phyloP scores from a whole-genome alignment of 1,140 invertebrate species.

The Orius insidiosus region DNA sequence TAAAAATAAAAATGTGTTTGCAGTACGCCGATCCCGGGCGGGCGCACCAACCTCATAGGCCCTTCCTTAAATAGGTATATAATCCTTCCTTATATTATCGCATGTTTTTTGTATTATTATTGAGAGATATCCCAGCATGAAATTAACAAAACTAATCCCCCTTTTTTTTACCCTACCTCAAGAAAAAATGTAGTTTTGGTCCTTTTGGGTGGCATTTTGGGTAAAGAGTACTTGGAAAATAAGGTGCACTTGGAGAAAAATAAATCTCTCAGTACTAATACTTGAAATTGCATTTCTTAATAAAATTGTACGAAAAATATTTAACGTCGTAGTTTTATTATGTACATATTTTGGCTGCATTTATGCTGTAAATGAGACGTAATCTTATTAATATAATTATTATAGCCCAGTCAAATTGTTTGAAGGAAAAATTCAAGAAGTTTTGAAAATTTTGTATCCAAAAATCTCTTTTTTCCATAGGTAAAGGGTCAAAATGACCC shows the following conservation, averaged over 20 bases:
- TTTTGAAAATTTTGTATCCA: no score
- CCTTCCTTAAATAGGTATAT: slow-evolving; percentile 10
- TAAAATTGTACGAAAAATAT: no score
- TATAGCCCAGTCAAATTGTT: background rate
- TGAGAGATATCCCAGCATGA: background rate
- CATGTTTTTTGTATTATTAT: background rate
- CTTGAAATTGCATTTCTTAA: no score
- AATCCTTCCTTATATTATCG: slow-evolving; percentile 2
- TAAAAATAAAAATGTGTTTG: slow-evolving; percentile 13
- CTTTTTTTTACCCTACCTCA: background rate
- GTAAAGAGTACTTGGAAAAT: no score
- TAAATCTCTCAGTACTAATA: no score
- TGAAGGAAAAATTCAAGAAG: slow-evolving; percentile 8
- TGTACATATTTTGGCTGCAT: slow-evolving; percentile 12
- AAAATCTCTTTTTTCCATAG: background rate
- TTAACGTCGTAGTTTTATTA: background rate
- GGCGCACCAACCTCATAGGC: slow-evolving; percentile 17
- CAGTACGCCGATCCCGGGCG: slow-evolving; percentile 18
- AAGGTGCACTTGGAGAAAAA: no score
- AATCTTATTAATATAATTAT: slow-evolving; percentile 10
- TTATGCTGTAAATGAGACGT: slow-evolving; percentile 10
- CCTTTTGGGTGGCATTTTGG: no score
- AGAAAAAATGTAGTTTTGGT: background rate
- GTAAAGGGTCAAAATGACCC: no score
- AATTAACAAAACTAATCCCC: background rate